These are phyloP conservation scores for Callyntrura guangdongensis DNA, from an alignment of 2,888 invertebrate species.

Conservation along the genomic window DNA sequence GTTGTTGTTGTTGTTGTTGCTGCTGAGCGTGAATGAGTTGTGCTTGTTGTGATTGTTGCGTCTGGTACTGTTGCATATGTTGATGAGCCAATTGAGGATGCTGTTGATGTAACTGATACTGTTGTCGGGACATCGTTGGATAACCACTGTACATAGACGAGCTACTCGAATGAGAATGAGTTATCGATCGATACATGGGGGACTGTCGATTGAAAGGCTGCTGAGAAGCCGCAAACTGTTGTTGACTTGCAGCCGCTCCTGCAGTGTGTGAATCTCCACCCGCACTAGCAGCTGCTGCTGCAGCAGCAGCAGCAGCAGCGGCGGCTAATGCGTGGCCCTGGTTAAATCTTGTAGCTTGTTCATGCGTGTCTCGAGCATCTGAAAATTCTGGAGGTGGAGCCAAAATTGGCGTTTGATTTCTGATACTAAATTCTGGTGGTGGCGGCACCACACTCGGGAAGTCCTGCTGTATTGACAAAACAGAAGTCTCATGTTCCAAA, in stretches of 20 bases:
- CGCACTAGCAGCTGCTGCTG: background rate
- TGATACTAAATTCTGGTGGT: slow-evolving; percentile 88
- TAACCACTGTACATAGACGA: slow-evolving; percentile 84
- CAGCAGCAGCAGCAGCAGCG: background rate
- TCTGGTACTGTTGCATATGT: slow-evolving; percentile 83
- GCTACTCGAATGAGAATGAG: slow-evolving; percentile 83
- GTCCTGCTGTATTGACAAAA: slow-evolving; percentile 81
- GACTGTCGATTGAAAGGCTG: slow-evolving; percentile 84
- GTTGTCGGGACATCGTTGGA: slow-evolving; percentile 84
- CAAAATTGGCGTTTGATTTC: slow-evolving; percentile 87
- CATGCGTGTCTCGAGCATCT: slow-evolving; percentile 84
- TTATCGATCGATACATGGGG: slow-evolving; percentile 84
- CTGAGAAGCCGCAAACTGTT: slow-evolving; percentile 57
- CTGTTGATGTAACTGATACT: slow-evolving; percentile 83
- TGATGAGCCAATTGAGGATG: slow-evolving; percentile 79
- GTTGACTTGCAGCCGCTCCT: slow-evolving; percentile 51
- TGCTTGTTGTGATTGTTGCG: slow-evolving; percentile 85
- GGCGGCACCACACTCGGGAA: slow-evolving; percentile 88
- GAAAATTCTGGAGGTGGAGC: slow-evolving; percentile 97
- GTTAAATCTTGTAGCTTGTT: slow-evolving; percentile 84
- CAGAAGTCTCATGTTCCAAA: background rate
- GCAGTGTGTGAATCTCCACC: background rate
- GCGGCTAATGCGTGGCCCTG: slow-evolving; percentile 77
- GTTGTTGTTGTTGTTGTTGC: slow-evolving; percentile 80
- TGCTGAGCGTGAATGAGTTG: slow-evolving; percentile 81